Evolutionary conservation across 2,113 vertebrate species (phyloP), one percentile per base, ranked within the genome.

Genomic region (Pangasianodon hypophthalmus): DNA sequence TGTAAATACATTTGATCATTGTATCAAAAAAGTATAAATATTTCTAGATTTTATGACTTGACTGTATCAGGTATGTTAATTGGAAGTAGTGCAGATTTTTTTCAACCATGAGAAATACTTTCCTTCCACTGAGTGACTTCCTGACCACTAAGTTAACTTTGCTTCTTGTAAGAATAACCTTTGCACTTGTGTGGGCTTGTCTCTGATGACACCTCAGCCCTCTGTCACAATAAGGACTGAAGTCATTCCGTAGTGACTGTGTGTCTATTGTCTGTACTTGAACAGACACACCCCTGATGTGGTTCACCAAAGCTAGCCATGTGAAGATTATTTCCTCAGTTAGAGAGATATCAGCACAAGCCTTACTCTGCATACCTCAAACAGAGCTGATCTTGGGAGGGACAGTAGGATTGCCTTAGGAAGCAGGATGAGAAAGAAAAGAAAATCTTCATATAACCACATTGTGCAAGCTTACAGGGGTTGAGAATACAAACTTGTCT

Each of bases 111-210:
- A 73, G n/a, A 86, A 86, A 56, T n/a, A 21, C 21, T 54, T 86
- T 48, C 46, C n/a, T 52, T 85, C 26, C 29, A 18, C 13, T 24
- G 62, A 50, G n/a, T n/a, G 19, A 62, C 75, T 80, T 48, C 44
- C 46, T 85, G 60, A 37, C 56, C 19, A 79, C 14, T 79, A 3
- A 46, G 1, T 32, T 48, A 37, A 60, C 9, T 5, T 79, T 62
- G 11, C 37, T 41, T 48, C n/a, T 52, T 71, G 37, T 52, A 56
- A 86, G 60, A 92, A 82, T 92, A 91, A 90, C 88, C 90, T 91
- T 93, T 92, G 67, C 90, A 94, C 94, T 85, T 95, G 95, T 94
- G 81, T 75, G 88, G 92, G 92, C 96, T 91, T 85, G 95, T 93
- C 87, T 86, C 52, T 86, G 24, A 90, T 82, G 88, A 91, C 89